A percentile compares a stretch with the other conserved stretches of the same genome.
Conservation (phyloP, 2,113 vertebrate species). For the Platycercus adscitus region DNA sequence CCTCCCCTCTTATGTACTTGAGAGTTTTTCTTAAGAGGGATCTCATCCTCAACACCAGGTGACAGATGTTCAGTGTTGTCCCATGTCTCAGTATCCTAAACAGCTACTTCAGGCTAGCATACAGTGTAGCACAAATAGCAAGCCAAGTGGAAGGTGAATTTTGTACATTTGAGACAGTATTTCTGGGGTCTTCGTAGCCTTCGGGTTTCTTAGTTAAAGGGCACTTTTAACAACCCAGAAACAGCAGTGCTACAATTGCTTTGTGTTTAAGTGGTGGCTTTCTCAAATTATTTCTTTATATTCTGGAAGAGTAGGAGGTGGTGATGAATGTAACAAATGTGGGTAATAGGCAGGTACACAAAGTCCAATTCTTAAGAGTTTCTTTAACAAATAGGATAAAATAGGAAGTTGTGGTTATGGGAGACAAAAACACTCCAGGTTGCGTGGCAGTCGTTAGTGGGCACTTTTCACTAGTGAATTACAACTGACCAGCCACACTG, state of each 20-base stretch:
- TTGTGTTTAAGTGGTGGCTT: neutral
- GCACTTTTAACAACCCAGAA: neutral
- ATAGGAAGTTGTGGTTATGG: neutral
- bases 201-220: neutral
- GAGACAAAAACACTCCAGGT: neutral
- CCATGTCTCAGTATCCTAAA: neutral
- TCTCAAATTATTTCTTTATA: neutral
- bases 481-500: neutral
- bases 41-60: neutral
- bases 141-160: neutral
- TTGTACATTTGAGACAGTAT: neutral
- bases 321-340: neutral
- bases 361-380: neutral
- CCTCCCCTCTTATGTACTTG: neutral
- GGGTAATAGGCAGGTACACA: neutral
- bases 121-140: neutral
- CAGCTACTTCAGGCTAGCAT: neutral
- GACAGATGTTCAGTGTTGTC: neutral
- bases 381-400: neutral
- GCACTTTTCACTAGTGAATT: neutral
- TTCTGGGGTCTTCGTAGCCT: neutral
- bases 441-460: neutral
- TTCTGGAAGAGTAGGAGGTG: neutral
- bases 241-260: neutral
- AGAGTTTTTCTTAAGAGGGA: neutral